phyloP scores from a whole-genome alignment of 1,140 invertebrate genomes.

The Archivesica marissinica region DNA sequence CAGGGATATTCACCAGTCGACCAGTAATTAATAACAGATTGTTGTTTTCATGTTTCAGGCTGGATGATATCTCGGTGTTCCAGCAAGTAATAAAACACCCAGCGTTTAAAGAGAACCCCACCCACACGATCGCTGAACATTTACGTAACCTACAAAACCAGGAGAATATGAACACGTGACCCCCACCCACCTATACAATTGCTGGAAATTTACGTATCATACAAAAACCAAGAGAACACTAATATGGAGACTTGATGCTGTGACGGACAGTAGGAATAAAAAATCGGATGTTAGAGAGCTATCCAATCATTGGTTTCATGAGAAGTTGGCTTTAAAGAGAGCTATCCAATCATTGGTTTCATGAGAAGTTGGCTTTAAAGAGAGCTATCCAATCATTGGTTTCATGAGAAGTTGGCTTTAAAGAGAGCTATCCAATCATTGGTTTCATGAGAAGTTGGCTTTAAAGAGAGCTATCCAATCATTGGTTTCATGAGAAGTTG shows the following conservation, averaged over 20 bases:
- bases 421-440: too few relatives aligned
- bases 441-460: too few relatives aligned
- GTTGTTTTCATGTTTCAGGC: conserved; percentile 61
- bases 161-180: conserved; percentile 64
- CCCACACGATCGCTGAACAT: conserved; percentile 72
- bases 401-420: too few relatives aligned
- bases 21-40: background rate
- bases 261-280: background rate
- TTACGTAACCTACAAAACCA: conserved; percentile 72
- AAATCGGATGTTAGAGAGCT: too few relatives aligned
- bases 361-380: too few relatives aligned
- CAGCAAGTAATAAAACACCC: conserved; percentile 74
- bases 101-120: conserved; percentile 70
- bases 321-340: too few relatives aligned
- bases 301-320: too few relatives aligned
- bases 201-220: background rate
- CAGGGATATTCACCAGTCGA: background rate
- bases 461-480: too few relatives aligned
- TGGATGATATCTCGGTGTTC: conserved; percentile 71
- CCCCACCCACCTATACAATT: background rate
- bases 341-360: too few relatives aligned
- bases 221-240: background rate
- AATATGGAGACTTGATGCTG: background rate
- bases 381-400: too few relatives aligned
- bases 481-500: too few relatives aligned